phyloP scores from a whole-genome alignment of 2,113 vertebrate genomes.

The Brachyhypopomus gauderio region DNA sequence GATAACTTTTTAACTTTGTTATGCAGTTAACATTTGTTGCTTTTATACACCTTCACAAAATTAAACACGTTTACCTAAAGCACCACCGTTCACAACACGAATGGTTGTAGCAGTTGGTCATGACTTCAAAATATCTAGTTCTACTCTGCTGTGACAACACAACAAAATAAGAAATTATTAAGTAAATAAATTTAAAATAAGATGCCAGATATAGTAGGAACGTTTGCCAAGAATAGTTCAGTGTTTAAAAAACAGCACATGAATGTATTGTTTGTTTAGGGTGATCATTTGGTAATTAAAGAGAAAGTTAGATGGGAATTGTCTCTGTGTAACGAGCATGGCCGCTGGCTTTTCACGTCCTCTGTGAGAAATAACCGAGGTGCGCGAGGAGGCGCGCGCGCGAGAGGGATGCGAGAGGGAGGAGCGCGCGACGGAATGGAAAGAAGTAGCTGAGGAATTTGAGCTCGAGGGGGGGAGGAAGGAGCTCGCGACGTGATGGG shows the following conservation, averaged over 20 bases:
- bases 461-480: conserved; percentile 60
- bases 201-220: neutral
- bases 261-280: conserved; percentile 33
- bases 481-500: conserved; percentile 53
- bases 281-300: conserved; percentile 61
- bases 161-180: too few relatives aligned
- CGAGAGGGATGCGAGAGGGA: conserved; percentile 40
- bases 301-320: conserved; percentile 54
- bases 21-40: neutral
- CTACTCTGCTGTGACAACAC: too few relatives aligned
- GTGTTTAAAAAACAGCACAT: conserved; percentile 33
- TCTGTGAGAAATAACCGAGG: conserved; percentile 54
- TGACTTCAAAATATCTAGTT: too few relatives aligned
- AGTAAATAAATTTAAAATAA: neutral
- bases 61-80: too few relatives aligned
- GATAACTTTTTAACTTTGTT: neutral
- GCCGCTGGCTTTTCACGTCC: conserved; percentile 66
- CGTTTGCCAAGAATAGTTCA: neutral
- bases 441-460: conserved; percentile 76
- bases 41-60: too few relatives aligned
- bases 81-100: too few relatives aligned
- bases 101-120: too few relatives aligned
- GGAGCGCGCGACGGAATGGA: conserved; percentile 59
- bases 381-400: conserved; percentile 53
- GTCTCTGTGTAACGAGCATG: conserved; percentile 62